Evolutionary conservation across 2,797 vertebrate species (phyloP), one percentile per base, ranked within the genome.

Genomic region (Hemibagrus guttatus): DNA sequence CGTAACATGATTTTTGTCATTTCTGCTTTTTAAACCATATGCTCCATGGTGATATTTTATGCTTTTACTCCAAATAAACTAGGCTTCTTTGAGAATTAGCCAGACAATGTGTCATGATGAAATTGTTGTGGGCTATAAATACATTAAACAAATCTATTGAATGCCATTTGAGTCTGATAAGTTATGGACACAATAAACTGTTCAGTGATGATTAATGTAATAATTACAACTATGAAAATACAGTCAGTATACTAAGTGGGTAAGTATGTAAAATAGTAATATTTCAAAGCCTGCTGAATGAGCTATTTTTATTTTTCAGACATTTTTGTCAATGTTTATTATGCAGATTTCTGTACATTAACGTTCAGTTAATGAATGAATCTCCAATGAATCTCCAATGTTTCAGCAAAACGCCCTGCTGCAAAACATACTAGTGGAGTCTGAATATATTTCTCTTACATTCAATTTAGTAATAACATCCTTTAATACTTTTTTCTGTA

Each of bases 401-500:
- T 81, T 8, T 64, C 59, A 28, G 23, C 78, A 39, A 59, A 79
- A 16, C 31, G 23, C 3, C 6, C 35, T 19, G 35, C 16, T n/a
- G n/a, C n/a, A n/a, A n/a, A n/a, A 8, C 26, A 35, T 8, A 83
- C 46, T 14, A 42, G 2, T 39, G 31, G 58, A 14, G 23, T 42
- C 23, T 81, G 21, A 35, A 23, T 21, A 54, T 68, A 28, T 68
- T 66, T n/a, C 12, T 46, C 9, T 31, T 35, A 52, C 21, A 21
- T 49, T 66, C 19, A 28, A 59, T 56, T 63, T 4, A 81, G 39
- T 72, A 2, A 59, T 83, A 31, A 52, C 19, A 56, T 54, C 68
- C 17, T n/a, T 69, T 56, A 42, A 59, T n/a, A 39, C 63, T 81
- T 69, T 87, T 46, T 90, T 86, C 66, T 89, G 39, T 90, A n/a